Conservation (phyloP, 2,888 invertebrate genomes). For the Sepioteuthis lessoniana region DNA sequence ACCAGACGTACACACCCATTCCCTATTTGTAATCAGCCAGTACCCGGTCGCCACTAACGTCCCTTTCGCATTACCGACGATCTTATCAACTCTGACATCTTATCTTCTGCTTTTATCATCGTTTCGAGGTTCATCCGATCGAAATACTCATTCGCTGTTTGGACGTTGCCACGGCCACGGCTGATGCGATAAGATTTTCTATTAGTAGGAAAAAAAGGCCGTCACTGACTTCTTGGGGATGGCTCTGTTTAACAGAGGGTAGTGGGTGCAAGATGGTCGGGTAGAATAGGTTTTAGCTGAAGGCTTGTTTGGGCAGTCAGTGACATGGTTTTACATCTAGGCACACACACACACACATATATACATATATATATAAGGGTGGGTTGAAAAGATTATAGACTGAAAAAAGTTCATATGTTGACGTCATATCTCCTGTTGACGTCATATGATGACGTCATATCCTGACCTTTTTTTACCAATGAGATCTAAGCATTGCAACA, state of each 20-base stretch:
- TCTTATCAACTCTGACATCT: conserved; percentile 11
- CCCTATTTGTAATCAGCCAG: not conserved
- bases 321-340: not conserved
- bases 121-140: conserved; percentile 8
- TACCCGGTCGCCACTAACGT: not conserved
- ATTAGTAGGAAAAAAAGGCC: not conserved
- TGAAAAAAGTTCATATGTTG: no score
- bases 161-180: not conserved
- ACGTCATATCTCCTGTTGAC: no score
- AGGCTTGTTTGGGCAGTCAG: not conserved
- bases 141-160: conserved; percentile 1
- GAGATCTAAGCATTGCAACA: no score
- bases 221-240: not conserved
- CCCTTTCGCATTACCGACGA: conserved; percentile 17
- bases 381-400: no score
- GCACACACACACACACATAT: not conserved
- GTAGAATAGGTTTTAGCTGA: not conserved
- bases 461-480: no score
- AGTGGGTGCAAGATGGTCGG: not conserved
- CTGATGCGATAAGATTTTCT: not conserved
- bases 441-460: no score
- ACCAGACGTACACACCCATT: conserved; percentile 12
- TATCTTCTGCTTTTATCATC: not conserved
- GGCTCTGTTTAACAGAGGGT: not conserved
- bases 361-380: not conserved